These are phyloP conservation scores for Poecilia wingei DNA, from an alignment of 2,797 vertebrate genomes.

Conservation along the genomic window DNA sequence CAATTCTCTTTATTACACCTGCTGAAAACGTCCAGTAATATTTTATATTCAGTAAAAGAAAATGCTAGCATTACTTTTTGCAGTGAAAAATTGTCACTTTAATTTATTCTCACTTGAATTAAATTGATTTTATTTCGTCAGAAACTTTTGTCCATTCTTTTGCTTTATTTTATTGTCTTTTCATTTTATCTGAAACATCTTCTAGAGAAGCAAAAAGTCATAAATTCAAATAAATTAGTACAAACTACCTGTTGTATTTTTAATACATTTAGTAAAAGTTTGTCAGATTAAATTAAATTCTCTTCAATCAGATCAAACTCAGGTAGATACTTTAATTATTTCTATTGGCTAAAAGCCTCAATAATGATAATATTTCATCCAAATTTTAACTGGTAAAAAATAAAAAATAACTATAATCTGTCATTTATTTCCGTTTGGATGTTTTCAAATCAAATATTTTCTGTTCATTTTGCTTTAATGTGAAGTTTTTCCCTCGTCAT, in stretches of 20 bases:
- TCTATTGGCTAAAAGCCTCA: neutral
- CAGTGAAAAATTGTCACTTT: neutral
- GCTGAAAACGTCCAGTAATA: too few relatives aligned
- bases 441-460: neutral
- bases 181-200: conserved; percentile 3
- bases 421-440: neutral
- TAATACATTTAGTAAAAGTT: neutral
- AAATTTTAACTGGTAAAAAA: neutral
- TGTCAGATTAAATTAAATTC: neutral
- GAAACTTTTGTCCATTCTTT: neutral
- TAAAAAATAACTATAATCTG: neutral
- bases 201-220: neutral
- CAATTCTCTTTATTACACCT: neutral
- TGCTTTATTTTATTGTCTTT: neutral
- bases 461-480: neutral
- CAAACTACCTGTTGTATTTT: neutral
- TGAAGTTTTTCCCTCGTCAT: neutral
- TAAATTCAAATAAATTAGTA: neutral
- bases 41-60: neutral
- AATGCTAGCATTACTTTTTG: conserved; percentile 38
- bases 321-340: neutral
- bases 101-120: neutral
- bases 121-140: neutral
- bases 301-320: neutral
- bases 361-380: neutral